Percentiles rank a stretch among this genome's conserved stretches.
Conservation (phyloP, 2,888 invertebrate species). For the Agrilus mali region DNA sequence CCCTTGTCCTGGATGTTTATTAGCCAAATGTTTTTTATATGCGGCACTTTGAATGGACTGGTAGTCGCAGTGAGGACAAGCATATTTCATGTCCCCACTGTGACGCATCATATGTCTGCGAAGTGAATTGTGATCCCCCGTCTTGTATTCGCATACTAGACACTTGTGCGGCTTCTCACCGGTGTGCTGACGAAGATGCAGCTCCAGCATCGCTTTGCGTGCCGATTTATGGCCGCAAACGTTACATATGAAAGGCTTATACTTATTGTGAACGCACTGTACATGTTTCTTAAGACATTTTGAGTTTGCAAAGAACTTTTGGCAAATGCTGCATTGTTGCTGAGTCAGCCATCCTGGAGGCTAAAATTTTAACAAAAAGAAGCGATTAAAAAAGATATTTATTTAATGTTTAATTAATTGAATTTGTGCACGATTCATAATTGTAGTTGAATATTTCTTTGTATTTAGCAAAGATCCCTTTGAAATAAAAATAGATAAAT, state of each 20-base stretch:
- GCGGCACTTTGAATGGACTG: conserved; percentile 56
- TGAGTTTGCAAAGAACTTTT: conserved; percentile 52
- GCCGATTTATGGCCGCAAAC: conserved; percentile 62
- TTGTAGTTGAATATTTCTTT: too few relatives aligned
- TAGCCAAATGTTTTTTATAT: conserved; percentile 47
- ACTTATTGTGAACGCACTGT: conserved; percentile 59
- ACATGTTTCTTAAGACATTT: conserved; percentile 56
- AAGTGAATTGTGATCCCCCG: conserved; percentile 65
- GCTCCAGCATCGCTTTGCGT: conserved; percentile 55
- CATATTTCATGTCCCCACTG: conserved; percentile 37
- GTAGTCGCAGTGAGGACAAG: conserved; percentile 56
- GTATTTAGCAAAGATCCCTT: too few relatives aligned
- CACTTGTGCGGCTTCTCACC: conserved; percentile 68
- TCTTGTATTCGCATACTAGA: conserved; percentile 52
- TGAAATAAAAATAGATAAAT: too few relatives aligned
- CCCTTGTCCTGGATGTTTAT: conserved; percentile 39
- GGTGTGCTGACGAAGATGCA: conserved; percentile 64
- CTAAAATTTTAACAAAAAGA: conserved; percentile 8
- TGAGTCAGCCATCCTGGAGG: conserved; percentile 40
- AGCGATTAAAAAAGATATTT: not conserved
- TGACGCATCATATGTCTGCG: conserved; percentile 52
- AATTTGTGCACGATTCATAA: too few relatives aligned
- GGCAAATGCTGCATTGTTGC: conserved; percentile 56
- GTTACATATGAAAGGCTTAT: conserved; percentile 60
- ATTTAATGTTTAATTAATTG: too few relatives aligned